Evolutionary conservation across 2,888 invertebrate species (phyloP).

Genomic region (Rutpela maculata): DNA sequence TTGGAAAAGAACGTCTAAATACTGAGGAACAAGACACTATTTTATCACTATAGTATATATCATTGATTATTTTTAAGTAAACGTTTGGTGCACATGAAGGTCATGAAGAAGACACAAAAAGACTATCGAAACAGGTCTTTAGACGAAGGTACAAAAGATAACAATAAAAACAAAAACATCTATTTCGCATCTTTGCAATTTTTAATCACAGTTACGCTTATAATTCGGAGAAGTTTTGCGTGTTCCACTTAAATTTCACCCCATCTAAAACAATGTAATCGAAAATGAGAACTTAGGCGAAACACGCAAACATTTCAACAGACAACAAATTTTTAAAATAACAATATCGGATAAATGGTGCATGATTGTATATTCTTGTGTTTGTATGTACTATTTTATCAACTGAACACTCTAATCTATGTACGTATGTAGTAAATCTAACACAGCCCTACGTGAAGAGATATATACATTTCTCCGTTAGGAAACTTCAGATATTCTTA

Average conservation of each 20-base stretch:
- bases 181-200: slow-evolving; percentile 46
- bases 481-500: background rate
- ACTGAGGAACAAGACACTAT: slow-evolving; percentile 46
- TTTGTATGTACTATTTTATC: slow-evolving; percentile 30
- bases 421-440: slow-evolving; percentile 36
- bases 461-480: slow-evolving; percentile 40
- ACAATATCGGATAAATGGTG: slow-evolving; percentile 45
- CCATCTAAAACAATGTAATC: background rate
- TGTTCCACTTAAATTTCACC: slow-evolving; percentile 25
- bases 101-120: slow-evolving; percentile 25
- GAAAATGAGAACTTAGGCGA: background rate
- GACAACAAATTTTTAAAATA: slow-evolving; percentile 47
- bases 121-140: slow-evolving; percentile 24
- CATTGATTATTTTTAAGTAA: slow-evolving; percentile 26
- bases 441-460: slow-evolving; percentile 45
- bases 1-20: slow-evolving; percentile 34
- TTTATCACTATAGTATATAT: slow-evolving; percentile 42
- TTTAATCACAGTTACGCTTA: slow-evolving; percentile 51
- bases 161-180: slow-evolving; percentile 44
- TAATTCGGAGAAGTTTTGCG: slow-evolving; percentile 43
- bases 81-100: slow-evolving; percentile 27
- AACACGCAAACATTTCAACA: slow-evolving; percentile 36
- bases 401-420: slow-evolving; percentile 37
- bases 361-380: slow-evolving; percentile 46
- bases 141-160: slow-evolving; percentile 24